Base-by-base conservation (phyloP, 35 echinoderm and acorn worm genomes). In the Holothuria glaberrima region DNA sequence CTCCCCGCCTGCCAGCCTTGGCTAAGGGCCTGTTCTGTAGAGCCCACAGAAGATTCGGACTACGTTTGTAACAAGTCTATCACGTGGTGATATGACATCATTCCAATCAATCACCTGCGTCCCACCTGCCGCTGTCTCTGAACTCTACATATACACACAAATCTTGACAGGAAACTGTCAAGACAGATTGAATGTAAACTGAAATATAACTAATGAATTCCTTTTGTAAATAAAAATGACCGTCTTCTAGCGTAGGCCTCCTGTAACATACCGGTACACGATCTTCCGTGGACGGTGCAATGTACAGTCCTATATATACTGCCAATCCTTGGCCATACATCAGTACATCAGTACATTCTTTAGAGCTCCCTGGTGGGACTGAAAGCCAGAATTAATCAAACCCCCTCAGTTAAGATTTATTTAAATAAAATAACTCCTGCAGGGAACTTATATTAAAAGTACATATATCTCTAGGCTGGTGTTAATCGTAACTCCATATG, bases 401-500 rank as follows among this genome's bases (percentile, higher is more conserved):
- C 74, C 74, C 74, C 74, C 74, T 78, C 74, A 78, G 74, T 78
- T 78, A 25, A 24, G 74, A 78, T 78, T 78, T 78, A 78, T 78
- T 78, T 78, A 78, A 78, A 78, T 78, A 78, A 78, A 78, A 78
- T 78, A 78, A 78, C 74, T 78, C 74, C 74, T 78, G 74, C 74
- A 78, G 74, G 74, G 74, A 78, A 41, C 22, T 48, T 78, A 41
- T 78, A 78, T 78, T 78, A 78, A 78, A 78, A 78, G 74, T 78
- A 78, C 74, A 78, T 78, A 78, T 78, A 78, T 50, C 36, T 78
- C 31, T 7, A 48, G 74, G 74, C 74, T 48, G 74, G 74, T 78
- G 74, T 78, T 78, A 78, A 78, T 78, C 38, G 74, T 33, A 48
- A 27, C 74, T 48, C 74, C 72, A 52, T 78, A 78, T 48, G 36